These are phyloP conservation scores for Micromussa lordhowensis DNA, from an alignment of 92 coral and sea anemone genomes.

Conservation along the genomic window DNA sequence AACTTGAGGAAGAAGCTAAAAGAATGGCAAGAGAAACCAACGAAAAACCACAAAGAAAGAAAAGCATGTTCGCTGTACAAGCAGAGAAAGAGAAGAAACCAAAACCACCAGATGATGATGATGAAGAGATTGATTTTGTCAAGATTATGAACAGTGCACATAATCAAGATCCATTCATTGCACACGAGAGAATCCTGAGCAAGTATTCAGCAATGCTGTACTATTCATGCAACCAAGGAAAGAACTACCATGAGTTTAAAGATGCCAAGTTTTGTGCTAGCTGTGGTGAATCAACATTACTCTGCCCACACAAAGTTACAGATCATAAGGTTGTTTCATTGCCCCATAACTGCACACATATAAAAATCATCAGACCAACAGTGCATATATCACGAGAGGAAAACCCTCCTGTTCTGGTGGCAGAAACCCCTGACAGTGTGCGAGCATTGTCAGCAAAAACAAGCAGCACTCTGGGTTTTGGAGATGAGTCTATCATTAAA, in stretches of 20 bases:
- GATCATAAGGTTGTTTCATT: constrained; percentile 81
- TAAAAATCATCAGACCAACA: constrained; percentile 90
- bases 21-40: constrained; percentile 48
- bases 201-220: constrained; percentile 93
- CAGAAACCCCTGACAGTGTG: constrained; percentile 74
- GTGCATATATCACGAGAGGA: constrained; percentile 70
- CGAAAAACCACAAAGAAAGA: constrained; percentile 48
- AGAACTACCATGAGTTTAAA: constrained; percentile 92
- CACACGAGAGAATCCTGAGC: constrained; percentile 92
- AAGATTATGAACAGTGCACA: constrained; percentile 90
- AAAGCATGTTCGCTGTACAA: constrained; percentile 35
- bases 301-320: constrained; percentile 94
- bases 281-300: constrained; percentile 91
- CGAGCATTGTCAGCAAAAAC: constrained; percentile 55
- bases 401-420: constrained; percentile 41
- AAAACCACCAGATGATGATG: constrained; percentile 64
- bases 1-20: constrained; percentile 65
- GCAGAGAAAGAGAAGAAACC: constrained; percentile 31
- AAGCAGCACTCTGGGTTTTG: constrained; percentile 52
- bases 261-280: constrained; percentile 94
- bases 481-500: constrained; percentile 75
- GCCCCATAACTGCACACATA: constrained; percentile 95
- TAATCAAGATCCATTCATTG: constrained; percentile 85
- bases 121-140: constrained; percentile 91
- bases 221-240: constrained; percentile 98